These are phyloP conservation scores for Chromis chromis DNA, from an alignment of 2,797 vertebrate species.

Conservation along the genomic window DNA sequence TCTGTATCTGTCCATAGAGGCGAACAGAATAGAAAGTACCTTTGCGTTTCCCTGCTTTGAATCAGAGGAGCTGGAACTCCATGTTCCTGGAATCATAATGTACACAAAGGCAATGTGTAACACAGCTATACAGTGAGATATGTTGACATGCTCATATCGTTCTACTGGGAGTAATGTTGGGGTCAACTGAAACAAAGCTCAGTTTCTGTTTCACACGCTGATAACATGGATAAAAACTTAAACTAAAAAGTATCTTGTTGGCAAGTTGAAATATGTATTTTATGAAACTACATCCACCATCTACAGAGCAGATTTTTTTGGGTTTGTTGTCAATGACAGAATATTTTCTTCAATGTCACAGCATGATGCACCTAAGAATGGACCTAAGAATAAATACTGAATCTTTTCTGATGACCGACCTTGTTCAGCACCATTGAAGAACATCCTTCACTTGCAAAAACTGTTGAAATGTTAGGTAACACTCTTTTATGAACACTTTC, in stretches of 20 bases:
- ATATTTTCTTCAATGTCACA: conserved; percentile 21
- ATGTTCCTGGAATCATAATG: conserved; percentile 16
- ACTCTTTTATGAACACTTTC: background rate
- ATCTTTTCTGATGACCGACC: conserved; percentile 15
- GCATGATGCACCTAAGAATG: conserved; percentile 13
- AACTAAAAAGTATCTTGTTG: background rate
- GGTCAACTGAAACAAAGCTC: too few species aligned
- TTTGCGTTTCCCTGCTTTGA: conserved; percentile 11
- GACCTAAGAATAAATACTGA: background rate
- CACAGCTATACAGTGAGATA: too few species aligned
- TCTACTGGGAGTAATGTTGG: too few species aligned
- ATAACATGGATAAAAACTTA: too few species aligned
- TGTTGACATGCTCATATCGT: too few species aligned
- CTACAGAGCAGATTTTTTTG: background rate
- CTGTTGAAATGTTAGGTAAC: background rate
- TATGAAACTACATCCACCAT: background rate
- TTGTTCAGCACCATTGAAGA: background rate
- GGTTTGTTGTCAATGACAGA: conserved; percentile 19
- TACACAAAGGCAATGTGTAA: too few species aligned
- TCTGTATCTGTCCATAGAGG: conserved; percentile 42
- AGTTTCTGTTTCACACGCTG: background rate
- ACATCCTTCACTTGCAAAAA: background rate
- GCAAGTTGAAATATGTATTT: background rate
- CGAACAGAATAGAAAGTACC: conserved; percentile 23
- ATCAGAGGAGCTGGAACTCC: conserved; percentile 6